These are phyloP conservation scores for Folsomia manolachei DNA, from an alignment of 2,888 invertebrate species.

Conservation along the genomic window DNA sequence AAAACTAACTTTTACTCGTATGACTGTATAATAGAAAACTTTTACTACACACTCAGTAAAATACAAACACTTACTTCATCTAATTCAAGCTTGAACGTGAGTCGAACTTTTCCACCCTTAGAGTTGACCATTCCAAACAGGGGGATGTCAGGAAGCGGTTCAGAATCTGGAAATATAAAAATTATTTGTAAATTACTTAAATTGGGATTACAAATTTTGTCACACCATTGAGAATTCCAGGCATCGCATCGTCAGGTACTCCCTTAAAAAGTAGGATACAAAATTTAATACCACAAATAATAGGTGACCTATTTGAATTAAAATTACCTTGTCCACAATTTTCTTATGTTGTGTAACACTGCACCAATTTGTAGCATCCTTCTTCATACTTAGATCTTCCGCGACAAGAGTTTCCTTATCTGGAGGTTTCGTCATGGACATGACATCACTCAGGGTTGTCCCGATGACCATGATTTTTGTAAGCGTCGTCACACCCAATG, in stretches of 20 bases:
- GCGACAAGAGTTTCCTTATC: constrained; percentile 60
- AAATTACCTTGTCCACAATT: constrained; percentile 45
- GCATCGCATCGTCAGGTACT: constrained; percentile 83
- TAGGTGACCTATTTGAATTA: background rate
- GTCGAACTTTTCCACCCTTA: constrained; percentile 80
- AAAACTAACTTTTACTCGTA: background rate
- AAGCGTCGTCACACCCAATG: constrained; percentile 73
- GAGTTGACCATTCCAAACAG: constrained; percentile 87
- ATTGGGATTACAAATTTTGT: too few species aligned
- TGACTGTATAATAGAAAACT: background rate
- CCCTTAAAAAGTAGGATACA: constrained; percentile 66
- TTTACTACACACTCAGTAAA: too few species aligned
- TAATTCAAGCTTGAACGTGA: constrained; percentile 85
- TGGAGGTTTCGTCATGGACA: constrained; percentile 70
- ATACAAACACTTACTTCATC: constrained; percentile 57
- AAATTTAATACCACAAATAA: constrained; percentile 6
- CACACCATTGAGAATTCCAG: constrained; percentile 75
- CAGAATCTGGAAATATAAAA: too few species aligned
- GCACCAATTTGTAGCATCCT: constrained; percentile 38
- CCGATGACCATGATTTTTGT: constrained; percentile 84
- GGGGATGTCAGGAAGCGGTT: constrained; percentile 75
- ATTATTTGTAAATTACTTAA: too few species aligned
- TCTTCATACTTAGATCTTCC: constrained; percentile 41
- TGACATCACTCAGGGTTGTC: constrained; percentile 79
- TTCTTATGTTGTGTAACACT: constrained; percentile 41